Evolutionary conservation across 2,888 invertebrate genomes (phyloP).

Genomic region (Leuctra nigra): DNA sequence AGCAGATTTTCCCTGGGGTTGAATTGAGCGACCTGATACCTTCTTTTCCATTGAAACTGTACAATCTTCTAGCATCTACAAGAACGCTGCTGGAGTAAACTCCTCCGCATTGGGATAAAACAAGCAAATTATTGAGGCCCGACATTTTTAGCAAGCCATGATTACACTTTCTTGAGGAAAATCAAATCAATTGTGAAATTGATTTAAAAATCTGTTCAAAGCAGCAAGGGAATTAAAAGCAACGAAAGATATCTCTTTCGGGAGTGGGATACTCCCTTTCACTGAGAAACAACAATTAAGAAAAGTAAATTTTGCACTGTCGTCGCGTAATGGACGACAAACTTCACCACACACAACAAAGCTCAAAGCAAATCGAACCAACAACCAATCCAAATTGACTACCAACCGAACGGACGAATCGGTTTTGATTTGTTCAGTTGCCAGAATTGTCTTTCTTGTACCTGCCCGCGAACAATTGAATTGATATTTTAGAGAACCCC

Average conservation of each 20-base stretch:
- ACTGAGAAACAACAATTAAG: conserved; percentile 32
- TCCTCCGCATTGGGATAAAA: conserved; percentile 68
- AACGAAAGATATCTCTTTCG: conserved; percentile 44
- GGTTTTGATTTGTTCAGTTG: no score
- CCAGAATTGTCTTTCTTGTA: no score
- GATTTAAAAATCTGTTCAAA: conserved; percentile 9
- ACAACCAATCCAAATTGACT: no score
- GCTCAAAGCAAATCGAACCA: no score
- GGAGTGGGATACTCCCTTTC: conserved; percentile 42
- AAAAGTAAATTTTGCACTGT: conserved; percentile 49
- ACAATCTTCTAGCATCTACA: conserved; percentile 50
- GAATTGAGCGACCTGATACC: conserved; percentile 58
- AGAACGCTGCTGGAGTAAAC: conserved; percentile 50
- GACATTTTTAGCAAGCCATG: conserved; percentile 80
- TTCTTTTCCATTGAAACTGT: conserved; percentile 75
- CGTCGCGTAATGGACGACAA: conserved; percentile 69
- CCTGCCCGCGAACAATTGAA: no score
- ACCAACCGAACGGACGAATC: no score
- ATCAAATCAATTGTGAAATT: conserved; percentile 8
- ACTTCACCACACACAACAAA: no score
- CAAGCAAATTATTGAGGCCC: conserved; percentile 54
- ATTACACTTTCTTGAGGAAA: conserved; percentile 29
- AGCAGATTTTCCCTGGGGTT: conserved; percentile 61
- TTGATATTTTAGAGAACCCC: no score
- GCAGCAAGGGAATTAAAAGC: conserved; percentile 32